Percentiles rank a stretch among this genome's conserved stretches.
These are phyloP conservation scores for Erebia epiphron DNA, from an alignment of 2,888 invertebrate genomes.

Conservation along the genomic window DNA sequence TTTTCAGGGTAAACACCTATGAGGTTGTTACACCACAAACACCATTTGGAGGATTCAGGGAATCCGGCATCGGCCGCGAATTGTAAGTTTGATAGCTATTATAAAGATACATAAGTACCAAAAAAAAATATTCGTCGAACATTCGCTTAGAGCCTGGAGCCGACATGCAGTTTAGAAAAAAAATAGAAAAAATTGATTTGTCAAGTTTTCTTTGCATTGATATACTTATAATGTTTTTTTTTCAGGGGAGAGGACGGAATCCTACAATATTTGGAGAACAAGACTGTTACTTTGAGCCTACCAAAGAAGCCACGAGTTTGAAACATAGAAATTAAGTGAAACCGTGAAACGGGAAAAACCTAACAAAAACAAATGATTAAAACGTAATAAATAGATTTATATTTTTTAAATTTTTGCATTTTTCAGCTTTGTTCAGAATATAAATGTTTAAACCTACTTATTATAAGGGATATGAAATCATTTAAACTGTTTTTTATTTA, in stretches of 20 bases:
- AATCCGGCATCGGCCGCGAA: slow-evolving; percentile 93
- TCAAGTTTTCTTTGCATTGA: background rate
- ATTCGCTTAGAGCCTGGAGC: too few species aligned
- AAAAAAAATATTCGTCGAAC: too few species aligned
- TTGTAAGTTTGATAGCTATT: slow-evolving; percentile 66
- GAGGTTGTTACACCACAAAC: slow-evolving; percentile 88
- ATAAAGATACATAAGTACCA: background rate
- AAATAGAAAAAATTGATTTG: too few species aligned
- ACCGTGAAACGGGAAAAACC: background rate
- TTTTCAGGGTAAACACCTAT: slow-evolving; percentile 88
- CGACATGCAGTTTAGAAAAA: too few species aligned
- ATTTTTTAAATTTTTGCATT: too few species aligned
- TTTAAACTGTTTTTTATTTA: too few species aligned
- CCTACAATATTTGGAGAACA: slow-evolving; percentile 89
- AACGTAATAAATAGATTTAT: too few species aligned
- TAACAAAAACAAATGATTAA: too few species aligned
- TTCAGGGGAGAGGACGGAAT: slow-evolving; percentile 90
- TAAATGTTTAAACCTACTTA: too few species aligned
- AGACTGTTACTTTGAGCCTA: slow-evolving; percentile 89
- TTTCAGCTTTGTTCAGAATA: too few species aligned
- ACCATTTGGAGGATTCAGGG: slow-evolving; percentile 95
- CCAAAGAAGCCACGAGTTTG: slow-evolving; percentile 72
- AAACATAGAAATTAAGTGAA: slow-evolving; percentile 41
- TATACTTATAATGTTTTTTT: slow-evolving; percentile 44
- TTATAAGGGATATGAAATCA: too few species aligned